Conservation (phyloP, 2,888 invertebrate genomes). For the Archips crataeganus region DNA sequence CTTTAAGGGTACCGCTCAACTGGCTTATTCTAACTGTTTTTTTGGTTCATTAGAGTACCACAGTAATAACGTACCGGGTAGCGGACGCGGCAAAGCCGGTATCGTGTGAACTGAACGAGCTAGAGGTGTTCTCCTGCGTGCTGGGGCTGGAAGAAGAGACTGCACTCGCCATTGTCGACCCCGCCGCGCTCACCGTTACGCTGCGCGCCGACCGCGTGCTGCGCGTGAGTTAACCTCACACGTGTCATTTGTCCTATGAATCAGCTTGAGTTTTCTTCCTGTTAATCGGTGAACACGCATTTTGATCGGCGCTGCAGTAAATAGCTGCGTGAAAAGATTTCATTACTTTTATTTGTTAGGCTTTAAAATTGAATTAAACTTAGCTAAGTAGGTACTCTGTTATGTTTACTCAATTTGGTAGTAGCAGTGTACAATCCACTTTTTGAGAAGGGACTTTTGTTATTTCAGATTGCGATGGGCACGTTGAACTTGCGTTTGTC, state of each 20-base stretch:
- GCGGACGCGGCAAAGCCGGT: conserved; percentile 90
- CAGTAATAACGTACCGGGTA: conserved; percentile 93
- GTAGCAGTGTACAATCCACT: too few species aligned
- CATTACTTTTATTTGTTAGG: too few species aligned
- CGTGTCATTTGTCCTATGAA: too few species aligned
- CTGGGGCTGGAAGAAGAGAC: conserved; percentile 96
- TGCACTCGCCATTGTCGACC: conserved; percentile 97
- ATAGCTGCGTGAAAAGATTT: too few species aligned
- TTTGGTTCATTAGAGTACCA: conserved; percentile 89
- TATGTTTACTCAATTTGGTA: too few species aligned
- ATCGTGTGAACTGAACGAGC: conserved; percentile 94
- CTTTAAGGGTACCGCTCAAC: too few species aligned
- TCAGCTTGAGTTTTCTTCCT: too few species aligned
- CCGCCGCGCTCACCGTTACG: conserved; percentile 93
- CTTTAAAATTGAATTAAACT: too few species aligned
- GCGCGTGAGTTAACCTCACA: conserved; percentile 63
- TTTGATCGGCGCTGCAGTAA: too few species aligned
- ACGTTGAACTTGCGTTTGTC: conserved; percentile 94
- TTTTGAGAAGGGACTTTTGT: too few species aligned
- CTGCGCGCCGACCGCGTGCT: conserved; percentile 83
- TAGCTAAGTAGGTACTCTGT: too few species aligned
- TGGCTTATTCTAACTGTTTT: neutral
- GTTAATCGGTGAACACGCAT: too few species aligned
- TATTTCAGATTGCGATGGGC: conserved; percentile 87
- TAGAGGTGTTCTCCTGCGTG: conserved; percentile 97